These are phyloP conservation scores for Spodoptera exigua DNA, from an alignment of 2,888 invertebrate species.

Conservation along the genomic window DNA sequence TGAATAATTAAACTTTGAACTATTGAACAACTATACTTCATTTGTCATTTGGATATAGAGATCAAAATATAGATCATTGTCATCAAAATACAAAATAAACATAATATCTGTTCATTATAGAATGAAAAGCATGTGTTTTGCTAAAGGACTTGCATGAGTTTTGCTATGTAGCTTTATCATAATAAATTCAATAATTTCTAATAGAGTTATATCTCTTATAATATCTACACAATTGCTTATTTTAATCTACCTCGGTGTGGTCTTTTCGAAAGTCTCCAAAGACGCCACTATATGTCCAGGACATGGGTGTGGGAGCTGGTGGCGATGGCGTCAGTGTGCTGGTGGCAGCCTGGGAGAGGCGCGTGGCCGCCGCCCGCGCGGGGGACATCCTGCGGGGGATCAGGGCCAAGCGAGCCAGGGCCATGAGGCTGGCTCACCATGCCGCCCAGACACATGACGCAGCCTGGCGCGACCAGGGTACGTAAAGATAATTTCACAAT, in stretches of 20 bases:
- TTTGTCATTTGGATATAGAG: too few species aligned
- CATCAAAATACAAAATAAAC: too few species aligned
- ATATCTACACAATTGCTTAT: background rate
- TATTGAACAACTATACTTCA: too few species aligned
- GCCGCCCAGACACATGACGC: slow-evolving; percentile 82
- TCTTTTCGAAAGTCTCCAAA: slow-evolving; percentile 22
- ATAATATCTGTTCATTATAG: too few species aligned
- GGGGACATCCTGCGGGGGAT: slow-evolving; percentile 90
- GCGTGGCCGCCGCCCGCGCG: slow-evolving; percentile 91
- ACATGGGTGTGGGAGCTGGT: slow-evolving; percentile 69
- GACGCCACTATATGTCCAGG: slow-evolving; percentile 64
- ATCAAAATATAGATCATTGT: too few species aligned
- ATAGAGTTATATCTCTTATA: too few species aligned
- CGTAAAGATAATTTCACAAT: background rate
- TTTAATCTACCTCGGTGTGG: background rate
- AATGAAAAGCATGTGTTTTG: too few species aligned
- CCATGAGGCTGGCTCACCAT: slow-evolving; percentile 89
- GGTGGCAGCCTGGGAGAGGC: slow-evolving; percentile 92
- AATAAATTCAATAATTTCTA: too few species aligned
- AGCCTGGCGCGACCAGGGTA: slow-evolving; percentile 91
- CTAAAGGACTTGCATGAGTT: too few species aligned
- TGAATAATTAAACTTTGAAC: too few species aligned
- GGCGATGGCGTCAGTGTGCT: slow-evolving; percentile 88
- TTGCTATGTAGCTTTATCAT: too few species aligned
- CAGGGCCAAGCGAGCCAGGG: slow-evolving; percentile 87